Conservation (phyloP, 37 sponge, comb jelly and placozoan species). For the Aplysina aerophoba region DNA sequence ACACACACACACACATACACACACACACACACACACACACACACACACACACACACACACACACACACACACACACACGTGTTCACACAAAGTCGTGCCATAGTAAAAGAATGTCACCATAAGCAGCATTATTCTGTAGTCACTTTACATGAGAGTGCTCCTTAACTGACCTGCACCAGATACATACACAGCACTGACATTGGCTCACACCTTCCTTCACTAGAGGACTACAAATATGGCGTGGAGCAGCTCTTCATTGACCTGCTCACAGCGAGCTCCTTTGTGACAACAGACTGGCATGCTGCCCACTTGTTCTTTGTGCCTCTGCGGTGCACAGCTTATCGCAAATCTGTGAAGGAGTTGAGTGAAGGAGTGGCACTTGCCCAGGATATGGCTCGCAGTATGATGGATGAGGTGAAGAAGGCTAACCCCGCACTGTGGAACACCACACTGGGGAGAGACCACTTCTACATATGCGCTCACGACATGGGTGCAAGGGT, state of each 20-base stretch:
- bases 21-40: not conserved
- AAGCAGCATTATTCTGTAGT: no score
- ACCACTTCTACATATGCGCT: conserved; percentile 82
- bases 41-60: conserved; percentile 31
- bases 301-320: conserved; percentile 72
- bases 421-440: conserved; percentile 51
- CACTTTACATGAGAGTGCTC: no score
- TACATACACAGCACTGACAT: conserved; percentile 53
- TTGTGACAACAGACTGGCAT: conserved; percentile 27
- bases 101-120: no score
- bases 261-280: conserved; percentile 36
- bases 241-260: conserved; percentile 77
- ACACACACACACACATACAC: conserved; percentile 22
- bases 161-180: no score
- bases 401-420: conserved; percentile 56
- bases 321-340: conserved; percentile 79
- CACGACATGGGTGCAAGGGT: conserved; percentile 79
- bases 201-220: conserved; percentile 60
- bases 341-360: conserved; percentile 60
- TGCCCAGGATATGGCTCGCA: conserved; percentile 36
- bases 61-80: conserved; percentile 20
- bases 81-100: not conserved
- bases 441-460: conserved; percentile 63
- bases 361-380: conserved; percentile 44
- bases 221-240: conserved; percentile 81